Percentiles rank a stretch among this genome's conserved stretches.
phyloP scores from a whole-genome alignment of 2,888 invertebrate species.

The Thera britannica region DNA sequence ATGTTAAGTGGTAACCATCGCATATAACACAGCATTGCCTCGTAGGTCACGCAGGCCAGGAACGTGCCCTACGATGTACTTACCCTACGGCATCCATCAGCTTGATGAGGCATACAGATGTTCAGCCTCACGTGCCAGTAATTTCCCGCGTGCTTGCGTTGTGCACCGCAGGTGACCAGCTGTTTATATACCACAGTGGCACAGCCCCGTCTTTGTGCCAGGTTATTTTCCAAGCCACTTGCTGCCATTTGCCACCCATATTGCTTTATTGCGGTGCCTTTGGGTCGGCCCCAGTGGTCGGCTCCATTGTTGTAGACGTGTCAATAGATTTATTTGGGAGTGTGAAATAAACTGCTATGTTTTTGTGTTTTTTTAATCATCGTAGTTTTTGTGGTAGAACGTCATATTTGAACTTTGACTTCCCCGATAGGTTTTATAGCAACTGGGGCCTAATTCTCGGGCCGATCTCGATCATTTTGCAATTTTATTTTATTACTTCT shows the following conservation, averaged over 20 bases:
- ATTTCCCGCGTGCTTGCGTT: neutral
- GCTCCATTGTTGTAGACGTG: constrained; percentile 34
- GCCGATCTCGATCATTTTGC: too few relatives aligned
- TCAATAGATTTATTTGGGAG: constrained; percentile 38
- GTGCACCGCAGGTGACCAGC: constrained; percentile 1
- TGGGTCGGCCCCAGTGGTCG: constrained; percentile 25
- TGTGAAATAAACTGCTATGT: constrained; percentile 24
- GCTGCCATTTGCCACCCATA: constrained; percentile 33
- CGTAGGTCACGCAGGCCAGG: too few relatives aligned
- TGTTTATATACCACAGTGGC: constrained; percentile 1
- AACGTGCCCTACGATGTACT: too few relatives aligned
- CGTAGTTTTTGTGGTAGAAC: neutral
- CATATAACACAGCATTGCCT: too few relatives aligned
- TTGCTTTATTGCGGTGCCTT: constrained; percentile 36
- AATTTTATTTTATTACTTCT: too few relatives aligned
- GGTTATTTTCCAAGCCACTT: constrained; percentile 46
- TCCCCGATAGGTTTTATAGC: too few relatives aligned
- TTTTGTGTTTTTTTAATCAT: neutral
- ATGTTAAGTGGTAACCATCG: too few relatives aligned
- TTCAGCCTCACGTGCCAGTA: too few relatives aligned
- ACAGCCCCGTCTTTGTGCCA: constrained; percentile 36
- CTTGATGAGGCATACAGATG: too few relatives aligned
- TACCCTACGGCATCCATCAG: too few relatives aligned
- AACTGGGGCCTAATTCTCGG: neutral
- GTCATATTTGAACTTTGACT: neutral